phyloP scores from a whole-genome alignment of 2,113 vertebrate genomes.

The Dasyprocta punctata region DNA sequence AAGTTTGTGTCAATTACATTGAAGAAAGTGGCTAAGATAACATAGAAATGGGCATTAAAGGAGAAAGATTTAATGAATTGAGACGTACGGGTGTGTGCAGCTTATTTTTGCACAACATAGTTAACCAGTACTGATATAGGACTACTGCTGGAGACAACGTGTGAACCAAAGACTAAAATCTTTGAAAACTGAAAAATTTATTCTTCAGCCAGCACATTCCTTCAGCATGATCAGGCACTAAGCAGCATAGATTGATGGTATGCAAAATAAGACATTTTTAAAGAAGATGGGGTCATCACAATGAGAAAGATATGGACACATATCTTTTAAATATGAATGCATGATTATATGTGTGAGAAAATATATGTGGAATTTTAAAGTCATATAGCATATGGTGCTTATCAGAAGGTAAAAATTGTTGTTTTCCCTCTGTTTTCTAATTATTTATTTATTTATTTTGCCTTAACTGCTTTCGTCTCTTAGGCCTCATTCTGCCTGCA shows the following conservation, averaged over 20 bases:
- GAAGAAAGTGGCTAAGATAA: neutral
- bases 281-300: neutral
- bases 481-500: neutral
- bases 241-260: neutral
- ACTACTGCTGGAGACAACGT: neutral
- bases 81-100: neutral
- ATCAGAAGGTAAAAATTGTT: neutral
- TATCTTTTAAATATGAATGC: neutral
- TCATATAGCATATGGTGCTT: neutral
- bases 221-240: rapidly evolving
- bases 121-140: neutral
- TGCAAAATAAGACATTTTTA: neutral
- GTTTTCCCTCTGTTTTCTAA: neutral
- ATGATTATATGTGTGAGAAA: neutral
- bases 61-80: neutral
- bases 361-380: conserved; percentile 9
- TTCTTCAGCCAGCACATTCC: neutral
- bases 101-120: neutral
- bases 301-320: neutral
- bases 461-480: conserved; percentile 27
- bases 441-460: neutral
- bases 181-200: neutral
- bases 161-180: neutral
- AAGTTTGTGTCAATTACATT: neutral
- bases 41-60: neutral